A percentile compares a stretch with the other conserved stretches of the same genome.
These are phyloP conservation scores for Brachymystax lenok DNA, from an alignment of 2,797 vertebrate species.

Conservation along the genomic window DNA sequence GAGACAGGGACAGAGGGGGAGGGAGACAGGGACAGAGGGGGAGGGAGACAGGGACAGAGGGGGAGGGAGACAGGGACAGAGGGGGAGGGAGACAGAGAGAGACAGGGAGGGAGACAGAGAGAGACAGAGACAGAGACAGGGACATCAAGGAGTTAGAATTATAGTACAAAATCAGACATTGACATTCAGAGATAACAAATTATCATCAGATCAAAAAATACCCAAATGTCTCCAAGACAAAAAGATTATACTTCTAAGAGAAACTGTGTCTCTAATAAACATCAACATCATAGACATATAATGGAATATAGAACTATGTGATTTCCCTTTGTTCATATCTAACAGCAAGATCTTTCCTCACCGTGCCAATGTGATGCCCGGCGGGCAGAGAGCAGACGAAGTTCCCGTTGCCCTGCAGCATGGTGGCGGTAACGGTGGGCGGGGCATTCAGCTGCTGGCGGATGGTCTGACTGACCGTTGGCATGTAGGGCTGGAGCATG, in stretches of 20 bases:
- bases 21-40: no score
- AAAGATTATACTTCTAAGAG: background rate
- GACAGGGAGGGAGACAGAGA: no score
- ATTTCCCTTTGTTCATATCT: background rate
- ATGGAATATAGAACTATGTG: no score
- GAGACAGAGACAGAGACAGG: background rate
- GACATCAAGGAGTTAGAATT: slow-evolving; percentile 14
- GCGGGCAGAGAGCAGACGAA: slow-evolving; percentile 82
- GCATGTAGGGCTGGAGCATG: slow-evolving; percentile 92
- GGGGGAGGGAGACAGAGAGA: no score
- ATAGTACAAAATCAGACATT: background rate
- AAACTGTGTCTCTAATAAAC: no score
- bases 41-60: no score
- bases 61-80: no score
- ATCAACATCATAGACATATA: background rate
- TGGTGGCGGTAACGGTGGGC: slow-evolving; percentile 56
- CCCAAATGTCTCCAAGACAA: background rate
- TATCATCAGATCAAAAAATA: background rate
- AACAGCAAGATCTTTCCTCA: slow-evolving; percentile 57
- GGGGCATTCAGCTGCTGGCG: slow-evolving; percentile 83
- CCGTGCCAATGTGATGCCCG: slow-evolving; percentile 87
- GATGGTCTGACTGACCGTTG: slow-evolving; percentile 83
- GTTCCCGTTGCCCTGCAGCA: slow-evolving; percentile 70
- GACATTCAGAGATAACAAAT: background rate
- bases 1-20: no score